Conservation (phyloP, 2,888 invertebrate genomes). For the Didymodactylos carnosus region DNA sequence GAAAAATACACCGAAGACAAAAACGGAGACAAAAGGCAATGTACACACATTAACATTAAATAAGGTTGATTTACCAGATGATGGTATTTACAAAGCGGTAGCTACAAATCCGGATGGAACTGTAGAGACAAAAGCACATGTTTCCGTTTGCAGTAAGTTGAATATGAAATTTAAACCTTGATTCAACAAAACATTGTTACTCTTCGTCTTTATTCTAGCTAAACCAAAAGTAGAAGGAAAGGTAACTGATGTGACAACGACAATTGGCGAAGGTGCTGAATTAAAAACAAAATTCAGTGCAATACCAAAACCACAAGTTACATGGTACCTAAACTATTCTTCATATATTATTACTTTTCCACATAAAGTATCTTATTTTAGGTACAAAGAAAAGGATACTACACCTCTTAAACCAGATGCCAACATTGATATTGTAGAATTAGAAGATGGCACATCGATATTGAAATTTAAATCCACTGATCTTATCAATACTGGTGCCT, state of each 20-base stretch:
- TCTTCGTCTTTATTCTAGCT: not conserved
- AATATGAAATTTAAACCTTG: too few relatives aligned
- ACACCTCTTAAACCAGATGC: not conserved
- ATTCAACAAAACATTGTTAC: not conserved
- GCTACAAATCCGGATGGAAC: not conserved
- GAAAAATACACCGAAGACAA: not conserved
- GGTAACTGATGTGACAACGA: not conserved
- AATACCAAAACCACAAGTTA: not conserved
- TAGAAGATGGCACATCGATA: not conserved
- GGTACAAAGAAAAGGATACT: not conserved
- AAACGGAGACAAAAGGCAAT: not conserved
- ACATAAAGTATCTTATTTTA: too few relatives aligned
- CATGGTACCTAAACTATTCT: not conserved
- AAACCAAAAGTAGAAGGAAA: not conserved
- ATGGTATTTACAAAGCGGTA: not conserved
- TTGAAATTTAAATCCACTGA: not conserved
- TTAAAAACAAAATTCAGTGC: not conserved
- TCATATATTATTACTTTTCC: not conserved
- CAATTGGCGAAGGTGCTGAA: not conserved
- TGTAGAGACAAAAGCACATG: not conserved
- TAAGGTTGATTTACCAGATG: not conserved
- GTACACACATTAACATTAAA: not conserved
- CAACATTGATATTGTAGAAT: not conserved
- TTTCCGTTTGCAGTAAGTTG: not conserved
- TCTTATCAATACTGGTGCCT: not conserved